Base-by-base conservation (phyloP, 2,113 vertebrate genomes). In the Aramus guarauna region DNA sequence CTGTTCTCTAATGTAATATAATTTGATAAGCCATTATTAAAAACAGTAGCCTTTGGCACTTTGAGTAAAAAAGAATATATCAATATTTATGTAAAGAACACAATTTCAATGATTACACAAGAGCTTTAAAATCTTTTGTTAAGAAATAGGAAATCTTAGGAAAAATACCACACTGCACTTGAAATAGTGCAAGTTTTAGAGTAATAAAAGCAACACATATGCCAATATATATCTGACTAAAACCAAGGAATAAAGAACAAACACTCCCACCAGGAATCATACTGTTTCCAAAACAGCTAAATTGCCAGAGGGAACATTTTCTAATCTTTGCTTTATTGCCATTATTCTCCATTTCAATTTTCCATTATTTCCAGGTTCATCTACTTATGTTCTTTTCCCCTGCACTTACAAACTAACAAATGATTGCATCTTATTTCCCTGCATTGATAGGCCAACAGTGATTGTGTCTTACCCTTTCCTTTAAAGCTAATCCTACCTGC, bases 11-110 rank as follows among this genome's bases (percentile, higher is more conserved):
- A 97, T 88, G 94, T 97, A 97, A 97, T 98, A 98, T 97, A 97
- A 97, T 97, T 98, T 97, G 95, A 97, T 97, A 97, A 97, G 97
- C 97, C 98, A 83, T 96, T 97, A 98, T 98, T 98, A 98, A 98
- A 99, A 99, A 98, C 96, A 95, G 97, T 98, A 98, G 97, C 98
- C 98, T 99, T 99, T 99, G 99, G 98, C 98, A 99, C 98, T 98
- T 98, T 92, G 98, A 98, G 98, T 98, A 98, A 97, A 98, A 98
- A 98, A 98, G 98, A 98, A 98, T 98, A 97, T 98, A 98, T 98
- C 98, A 98, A 98, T 98, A 98, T 98, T 98, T 96, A 98, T 98
- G 98, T 98, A 98, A 98, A 98, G 97, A 97, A 98, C 97, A 97
- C 92, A 98, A 97, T 97, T 97, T 98, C 97, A 98, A 97, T 98